Percentiles rank a stretch among this genome's conserved stretches.
Evolutionary conservation across 1,140 invertebrate genomes (phyloP).

Genomic region (Helicoverpa zea): DNA sequence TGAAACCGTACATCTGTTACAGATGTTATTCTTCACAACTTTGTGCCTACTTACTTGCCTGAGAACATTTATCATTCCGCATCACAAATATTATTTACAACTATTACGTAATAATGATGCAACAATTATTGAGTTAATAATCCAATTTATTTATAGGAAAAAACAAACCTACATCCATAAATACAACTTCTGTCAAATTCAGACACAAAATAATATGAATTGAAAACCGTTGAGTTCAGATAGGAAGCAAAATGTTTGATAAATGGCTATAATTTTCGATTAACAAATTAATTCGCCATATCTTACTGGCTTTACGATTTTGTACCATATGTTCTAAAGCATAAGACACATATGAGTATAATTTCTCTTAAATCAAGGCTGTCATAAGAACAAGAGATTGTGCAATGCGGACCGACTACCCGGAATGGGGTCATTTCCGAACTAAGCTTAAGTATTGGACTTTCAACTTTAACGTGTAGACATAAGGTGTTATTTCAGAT

Average conservation of each 20-base stretch:
- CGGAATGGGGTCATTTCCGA: conserved; percentile 70
- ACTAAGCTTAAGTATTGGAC: conserved; percentile 19
- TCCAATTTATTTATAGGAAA: no score
- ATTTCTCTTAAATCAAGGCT: conserved; percentile 48
- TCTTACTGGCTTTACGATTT: neutral
- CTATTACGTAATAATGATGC: no score
- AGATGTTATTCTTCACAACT: no score
- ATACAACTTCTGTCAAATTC: neutral
- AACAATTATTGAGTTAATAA: no score
- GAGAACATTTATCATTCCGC: no score
- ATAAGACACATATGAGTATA: conserved; percentile 28
- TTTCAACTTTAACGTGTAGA: neutral
- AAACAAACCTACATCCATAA: no score
- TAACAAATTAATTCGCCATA: conserved; percentile 32
- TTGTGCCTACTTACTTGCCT: no score
- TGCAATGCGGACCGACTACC: conserved; percentile 53
- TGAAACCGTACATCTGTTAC: no score
- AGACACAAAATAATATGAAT: neutral
- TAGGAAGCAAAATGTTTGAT: conserved; percentile 41
- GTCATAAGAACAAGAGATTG: conserved; percentile 59
- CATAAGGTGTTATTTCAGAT: conserved; percentile 21
- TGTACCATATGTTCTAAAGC: neutral
- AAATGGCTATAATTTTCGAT: conserved; percentile 36
- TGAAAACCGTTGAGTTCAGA: neutral
- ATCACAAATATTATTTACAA: no score